These are phyloP conservation scores for Cremastobaeus sp. DNA, from an alignment of 2,888 invertebrate genomes.

Conservation along the genomic window DNA sequence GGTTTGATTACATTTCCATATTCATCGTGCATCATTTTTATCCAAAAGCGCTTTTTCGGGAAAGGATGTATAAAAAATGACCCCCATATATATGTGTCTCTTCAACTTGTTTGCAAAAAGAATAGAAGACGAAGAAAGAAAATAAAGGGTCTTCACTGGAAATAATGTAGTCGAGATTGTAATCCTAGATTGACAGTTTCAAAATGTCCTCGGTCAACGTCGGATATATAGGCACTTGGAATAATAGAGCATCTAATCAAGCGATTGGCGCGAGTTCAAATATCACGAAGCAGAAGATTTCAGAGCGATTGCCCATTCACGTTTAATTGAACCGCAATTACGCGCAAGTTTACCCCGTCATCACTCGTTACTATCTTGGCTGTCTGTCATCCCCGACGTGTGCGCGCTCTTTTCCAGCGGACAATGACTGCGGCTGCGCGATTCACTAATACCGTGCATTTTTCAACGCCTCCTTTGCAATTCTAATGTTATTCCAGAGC, in stretches of 20 bases:
- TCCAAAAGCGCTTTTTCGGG: too few species aligned
- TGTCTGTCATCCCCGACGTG: neutral
- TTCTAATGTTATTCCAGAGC: constrained; percentile 6
- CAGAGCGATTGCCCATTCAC: constrained; percentile 27
- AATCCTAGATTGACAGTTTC: constrained; percentile 17
- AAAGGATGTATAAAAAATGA: too few species aligned
- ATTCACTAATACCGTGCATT: neutral
- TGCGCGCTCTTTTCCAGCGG: neutral
- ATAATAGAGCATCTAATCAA: constrained; percentile 43
- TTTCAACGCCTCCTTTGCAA: constrained; percentile 9
- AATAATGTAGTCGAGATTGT: neutral
- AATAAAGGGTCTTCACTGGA: neutral
- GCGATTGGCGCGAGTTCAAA: constrained; percentile 44
- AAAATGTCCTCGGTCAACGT: constrained; percentile 21
- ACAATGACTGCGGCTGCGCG: constrained; percentile 2
- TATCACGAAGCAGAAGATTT: constrained; percentile 30
- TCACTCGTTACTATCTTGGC: constrained; percentile 1
- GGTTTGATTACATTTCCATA: too few species aligned
- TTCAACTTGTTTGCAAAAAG: too few species aligned
- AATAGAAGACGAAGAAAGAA: too few species aligned
- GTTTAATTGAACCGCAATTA: constrained; percentile 49
- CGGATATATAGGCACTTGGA: constrained; percentile 32
- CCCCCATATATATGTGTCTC: too few species aligned
- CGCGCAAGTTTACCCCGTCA: neutral
- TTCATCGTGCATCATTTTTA: too few species aligned